Conservation (phyloP, 2,797 vertebrate species). For the Alauda arvensis region DNA sequence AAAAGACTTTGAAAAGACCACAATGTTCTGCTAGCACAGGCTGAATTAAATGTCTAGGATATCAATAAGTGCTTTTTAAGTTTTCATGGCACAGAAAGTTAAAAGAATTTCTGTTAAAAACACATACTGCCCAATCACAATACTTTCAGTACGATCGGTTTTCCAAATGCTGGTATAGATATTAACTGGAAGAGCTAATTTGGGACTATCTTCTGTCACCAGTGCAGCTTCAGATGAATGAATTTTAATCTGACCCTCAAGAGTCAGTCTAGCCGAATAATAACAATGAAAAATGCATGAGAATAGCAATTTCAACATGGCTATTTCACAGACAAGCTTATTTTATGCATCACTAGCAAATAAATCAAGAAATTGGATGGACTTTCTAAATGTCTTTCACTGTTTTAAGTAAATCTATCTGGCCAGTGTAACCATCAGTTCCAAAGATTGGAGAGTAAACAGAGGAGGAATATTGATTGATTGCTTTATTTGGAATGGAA, state of each 20-base stretch:
- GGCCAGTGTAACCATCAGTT: slow-evolving; percentile 65
- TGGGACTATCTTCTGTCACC: slow-evolving; percentile 58
- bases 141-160: background rate
- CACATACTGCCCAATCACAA: background rate
- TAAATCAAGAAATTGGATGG: slow-evolving; percentile 79
- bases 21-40: slow-evolving; percentile 9
- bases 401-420: slow-evolving; percentile 73
- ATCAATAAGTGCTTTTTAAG: slow-evolving; percentile 23
- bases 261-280: slow-evolving; percentile 74
- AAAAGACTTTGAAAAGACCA: slow-evolving; percentile 37
- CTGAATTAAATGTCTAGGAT: slow-evolving; percentile 41
- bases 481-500: slow-evolving; percentile 70
- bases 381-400: slow-evolving; percentile 76
- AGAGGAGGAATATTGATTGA: slow-evolving; percentile 73
- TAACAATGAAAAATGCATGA: slow-evolving; percentile 81
- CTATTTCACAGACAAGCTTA: slow-evolving; percentile 79
- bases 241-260: slow-evolving; percentile 78
- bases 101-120: slow-evolving; percentile 43
- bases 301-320: slow-evolving; percentile 76
- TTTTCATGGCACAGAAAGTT: slow-evolving; percentile 22
- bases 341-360: slow-evolving; percentile 81
- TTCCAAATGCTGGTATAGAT: slow-evolving; percentile 48
- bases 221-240: slow-evolving; percentile 67
- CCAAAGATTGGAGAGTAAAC: slow-evolving; percentile 69
- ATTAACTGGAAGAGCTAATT: slow-evolving; percentile 65